Evolutionary conservation across 2,797 vertebrate species (phyloP).

Genomic region (Neopelma chrysocephalum): DNA sequence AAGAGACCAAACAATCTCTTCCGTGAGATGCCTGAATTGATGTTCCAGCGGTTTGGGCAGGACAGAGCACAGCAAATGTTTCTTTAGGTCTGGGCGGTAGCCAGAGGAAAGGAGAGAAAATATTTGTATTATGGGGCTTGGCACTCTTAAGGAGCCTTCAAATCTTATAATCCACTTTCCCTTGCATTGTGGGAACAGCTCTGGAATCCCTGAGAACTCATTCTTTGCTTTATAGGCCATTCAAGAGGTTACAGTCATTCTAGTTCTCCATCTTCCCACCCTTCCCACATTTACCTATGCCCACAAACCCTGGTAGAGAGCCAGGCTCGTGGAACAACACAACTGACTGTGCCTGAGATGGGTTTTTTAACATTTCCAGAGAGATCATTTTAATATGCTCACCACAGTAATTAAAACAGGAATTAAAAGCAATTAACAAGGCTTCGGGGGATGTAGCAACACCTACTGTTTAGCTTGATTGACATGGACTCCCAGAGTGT

Average conservation of each 20-base stretch:
- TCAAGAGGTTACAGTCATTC: neutral
- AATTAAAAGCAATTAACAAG: neutral
- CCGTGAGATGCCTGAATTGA: neutral
- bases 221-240: neutral
- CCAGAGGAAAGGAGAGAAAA: neutral
- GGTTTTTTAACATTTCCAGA: neutral
- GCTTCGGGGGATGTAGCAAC: neutral
- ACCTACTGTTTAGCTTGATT: constrained; percentile 98
- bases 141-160: neutral
- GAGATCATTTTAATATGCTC: neutral
- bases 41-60: neutral
- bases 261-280: neutral
- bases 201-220: neutral
- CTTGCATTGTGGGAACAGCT: neutral
- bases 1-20: neutral
- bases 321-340: fast-evolving
- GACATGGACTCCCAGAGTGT: constrained; percentile 92
- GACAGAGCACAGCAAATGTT: neutral
- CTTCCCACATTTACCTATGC: neutral
- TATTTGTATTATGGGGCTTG: neutral
- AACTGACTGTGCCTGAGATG: neutral
- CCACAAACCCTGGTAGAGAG: neutral
- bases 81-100: neutral
- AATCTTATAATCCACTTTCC: neutral
- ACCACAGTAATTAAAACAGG: neutral